Percentiles rank a stretch among this genome's conserved stretches.
Evolutionary conservation across 2,797 vertebrate genomes (phyloP).

Genomic region (Neostethus bicornis): DNA sequence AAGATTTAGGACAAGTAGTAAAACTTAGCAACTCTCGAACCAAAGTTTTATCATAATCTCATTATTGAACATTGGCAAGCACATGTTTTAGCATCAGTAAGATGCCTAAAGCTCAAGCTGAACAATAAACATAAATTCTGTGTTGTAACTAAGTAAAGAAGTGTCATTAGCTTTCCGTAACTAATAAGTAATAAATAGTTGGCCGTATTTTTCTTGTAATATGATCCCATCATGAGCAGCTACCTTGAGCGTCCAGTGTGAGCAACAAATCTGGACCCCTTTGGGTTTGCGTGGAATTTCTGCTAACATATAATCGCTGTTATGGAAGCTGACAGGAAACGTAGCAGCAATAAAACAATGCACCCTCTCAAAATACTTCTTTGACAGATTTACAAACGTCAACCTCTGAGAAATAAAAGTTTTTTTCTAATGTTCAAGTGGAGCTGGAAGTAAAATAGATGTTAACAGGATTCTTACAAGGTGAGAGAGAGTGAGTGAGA

Average conservation of each 20-base stretch:
- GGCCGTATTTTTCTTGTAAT: not conserved
- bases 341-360: constrained; percentile 63
- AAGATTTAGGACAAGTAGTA: too few species aligned
- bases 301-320: constrained; percentile 5
- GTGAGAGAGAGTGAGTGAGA: constrained; percentile 8
- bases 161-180: not conserved
- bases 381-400: constrained; percentile 75
- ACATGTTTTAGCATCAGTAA: too few species aligned
- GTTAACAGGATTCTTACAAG: constrained; percentile 22
- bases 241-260: not conserved
- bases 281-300: constrained; percentile 36
- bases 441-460: constrained; percentile 22
- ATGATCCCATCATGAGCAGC: constrained; percentile 4
- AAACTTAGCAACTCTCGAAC: too few species aligned
- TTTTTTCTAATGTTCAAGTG: constrained; percentile 46
- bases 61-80: too few species aligned
- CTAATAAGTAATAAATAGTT: not conserved
- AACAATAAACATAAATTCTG: not conserved
- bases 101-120: not conserved
- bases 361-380: constrained; percentile 61
- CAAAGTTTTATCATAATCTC: too few species aligned
- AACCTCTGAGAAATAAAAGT: constrained; percentile 32
- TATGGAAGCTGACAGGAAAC: constrained; percentile 63
- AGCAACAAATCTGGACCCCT: constrained; percentile 15
- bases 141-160: not conserved